Base-by-base conservation (phyloP, 2,888 invertebrate genomes). In the Orthosia gothica region DNA sequence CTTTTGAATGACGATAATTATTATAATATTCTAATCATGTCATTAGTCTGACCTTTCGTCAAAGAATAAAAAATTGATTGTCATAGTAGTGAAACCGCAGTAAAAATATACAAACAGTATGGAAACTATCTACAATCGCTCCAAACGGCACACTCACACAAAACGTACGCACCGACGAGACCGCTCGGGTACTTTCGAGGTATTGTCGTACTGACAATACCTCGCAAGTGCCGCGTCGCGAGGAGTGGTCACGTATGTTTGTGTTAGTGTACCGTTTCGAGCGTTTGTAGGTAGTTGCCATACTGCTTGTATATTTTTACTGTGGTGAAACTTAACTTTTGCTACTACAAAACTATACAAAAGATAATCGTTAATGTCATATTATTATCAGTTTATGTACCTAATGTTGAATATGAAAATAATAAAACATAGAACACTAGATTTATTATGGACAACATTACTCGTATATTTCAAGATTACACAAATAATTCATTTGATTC, bases 1-100 rank as follows among this genome's bases (percentile, higher is more conserved):
- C 84, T 83, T 81, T 77, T 68, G 54, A 55, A 80, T 77, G 78
- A 77, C 77, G 74, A 73, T 67, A 62, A 54, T 58, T 78, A 63
- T 81, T 26, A 58, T 62, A 49, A 67, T 55, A 66, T 63, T 70
- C 32, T 63, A 82, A 66, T 49, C 57, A 66, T 23, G 52, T 58
- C 61, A 45, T 16, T 26, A 65, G 45, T 45, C 50, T 79, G 55
- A 55, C 55, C 20, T 59, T 58, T 32, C 40, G 45, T 49, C 12
- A 40, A 32, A 65, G 7, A 52, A 62, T 65, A 67, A 54, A 55
- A 47, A 20, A 55, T 61, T 62, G 12, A 50, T 47, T 52, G 72
- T 45, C 32, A 32, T 3, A 59, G 40, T 26, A 63, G 74, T 76
- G 16, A n/a, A n/a, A n/a, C n/a, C n/a, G n/a, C n/a, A n/a, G n/a